Evolutionary conservation across 2,888 invertebrate genomes (phyloP).

Genomic region (Homarus gammarus): DNA sequence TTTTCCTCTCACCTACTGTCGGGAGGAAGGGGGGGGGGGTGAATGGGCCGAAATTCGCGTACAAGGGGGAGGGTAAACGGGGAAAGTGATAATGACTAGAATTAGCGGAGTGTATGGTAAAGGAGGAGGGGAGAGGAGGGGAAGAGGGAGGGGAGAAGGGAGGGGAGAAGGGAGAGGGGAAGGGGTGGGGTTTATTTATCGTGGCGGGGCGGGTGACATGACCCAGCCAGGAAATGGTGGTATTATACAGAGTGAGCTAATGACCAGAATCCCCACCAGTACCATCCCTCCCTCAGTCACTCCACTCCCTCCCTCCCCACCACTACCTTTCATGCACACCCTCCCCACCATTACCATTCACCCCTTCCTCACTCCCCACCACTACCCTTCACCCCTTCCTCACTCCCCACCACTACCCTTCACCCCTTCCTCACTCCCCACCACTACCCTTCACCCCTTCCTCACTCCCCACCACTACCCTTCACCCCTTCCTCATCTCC

Average conservation of each 20-base stretch:
- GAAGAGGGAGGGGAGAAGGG: neutral
- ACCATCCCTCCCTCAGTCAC: neutral
- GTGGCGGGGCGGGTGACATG: neutral
- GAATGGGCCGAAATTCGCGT: too few relatives aligned
- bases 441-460: too few relatives aligned
- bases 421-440: too few relatives aligned
- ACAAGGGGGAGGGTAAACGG: too few relatives aligned
- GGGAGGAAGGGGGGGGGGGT: too few relatives aligned
- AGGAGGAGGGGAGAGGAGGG: neutral
- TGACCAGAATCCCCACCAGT: neutral
- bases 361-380: neutral
- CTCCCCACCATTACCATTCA: too few relatives aligned
- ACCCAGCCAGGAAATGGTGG: conserved; percentile 1
- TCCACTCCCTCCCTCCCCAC: neutral
- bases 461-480: too few relatives aligned
- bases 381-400: neutral
- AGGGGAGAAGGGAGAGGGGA: too few relatives aligned
- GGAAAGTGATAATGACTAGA: neutral
- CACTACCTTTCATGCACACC: too few relatives aligned
- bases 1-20: too few relatives aligned
- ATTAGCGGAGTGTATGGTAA: neutral
- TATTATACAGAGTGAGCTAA: neutral
- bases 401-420: neutral
- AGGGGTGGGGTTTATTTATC: too few relatives aligned
- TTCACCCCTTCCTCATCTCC: too few relatives aligned